Base-by-base conservation (phyloP, 2,888 invertebrate species). In the Hydraecia micacea region DNA sequence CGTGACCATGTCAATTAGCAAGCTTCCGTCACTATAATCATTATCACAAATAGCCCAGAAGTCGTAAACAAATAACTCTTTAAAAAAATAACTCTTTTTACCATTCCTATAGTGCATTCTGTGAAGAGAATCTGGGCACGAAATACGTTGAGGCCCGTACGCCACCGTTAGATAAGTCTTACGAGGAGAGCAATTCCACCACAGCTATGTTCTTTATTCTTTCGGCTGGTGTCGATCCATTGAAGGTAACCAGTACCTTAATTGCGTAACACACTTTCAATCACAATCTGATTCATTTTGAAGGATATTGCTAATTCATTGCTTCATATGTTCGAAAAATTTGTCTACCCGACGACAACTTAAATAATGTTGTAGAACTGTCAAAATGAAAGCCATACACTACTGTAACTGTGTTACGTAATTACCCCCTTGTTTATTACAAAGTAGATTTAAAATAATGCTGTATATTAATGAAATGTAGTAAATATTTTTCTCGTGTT, bases 201-300 rank as follows among this genome's bases (percentile, higher is more conserved):
- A 99, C 99, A 0, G 99, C 99, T 0, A 98, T 99, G 84, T 99
- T 99, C 96, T 99, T 99, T 94, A 99, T 99, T 86, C 97, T 99
- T 6, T 99, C 99, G 0, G 98, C 99, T 0, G 99, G 99, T 68
- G 99, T 99, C 0, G 99, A 99, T 95, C 99, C 99, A 0, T 95
- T 99, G 1, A 99, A 99, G 96, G 98, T 97, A 94, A 76, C 36
- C 52, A 52, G 25, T 7, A 52, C 21, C 55, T 11, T 58, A n/a
- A 58, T 58, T 58, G 4, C 55, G n/a, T 58, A n/a, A n/a, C n/a
- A 25, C 9, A 55, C 52, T 55, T 25, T 55, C 21, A 55, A 58
- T 58, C 55, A 58, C 55, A 58, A 58, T n/a, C n/a, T 58, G n/a
- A 13, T n/a, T n/a, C n/a, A 58, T 58, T 58, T 58, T 58, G 55